Evolutionary conservation across 2,888 invertebrate genomes (phyloP).

Genomic region (Morpho achilles): DNA sequence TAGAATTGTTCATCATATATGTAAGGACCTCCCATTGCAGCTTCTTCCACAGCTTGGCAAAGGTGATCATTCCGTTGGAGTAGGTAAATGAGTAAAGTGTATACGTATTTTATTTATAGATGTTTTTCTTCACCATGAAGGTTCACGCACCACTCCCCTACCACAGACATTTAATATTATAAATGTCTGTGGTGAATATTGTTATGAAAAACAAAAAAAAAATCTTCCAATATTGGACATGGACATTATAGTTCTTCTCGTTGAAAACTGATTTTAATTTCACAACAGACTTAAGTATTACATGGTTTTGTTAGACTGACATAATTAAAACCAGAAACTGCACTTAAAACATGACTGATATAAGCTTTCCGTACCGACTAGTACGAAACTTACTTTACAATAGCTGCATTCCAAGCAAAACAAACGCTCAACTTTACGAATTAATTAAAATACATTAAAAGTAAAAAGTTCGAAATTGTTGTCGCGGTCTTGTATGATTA

Average conservation of each 20-base stretch:
- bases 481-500: background rate
- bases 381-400: slow-evolving; percentile 38
- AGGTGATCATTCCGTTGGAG: too few relatives aligned
- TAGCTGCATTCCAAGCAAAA: slow-evolving; percentile 36
- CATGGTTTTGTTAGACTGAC: slow-evolving; percentile 9
- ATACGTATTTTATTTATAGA: too few relatives aligned
- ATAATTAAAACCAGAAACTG: slow-evolving; percentile 15
- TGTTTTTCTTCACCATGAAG: too few relatives aligned
- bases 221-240: too few relatives aligned
- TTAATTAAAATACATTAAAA: slow-evolving; percentile 44
- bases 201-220: too few relatives aligned
- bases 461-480: slow-evolving; percentile 21
- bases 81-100: too few relatives aligned
- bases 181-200: too few relatives aligned
- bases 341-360: slow-evolving; percentile 10
- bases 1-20: too few relatives aligned
- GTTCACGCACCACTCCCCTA: too few relatives aligned
- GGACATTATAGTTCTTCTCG: background rate
- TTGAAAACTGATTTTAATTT: slow-evolving; percentile 10
- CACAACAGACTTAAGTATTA: slow-evolving; percentile 12
- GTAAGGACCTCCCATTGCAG: too few relatives aligned
- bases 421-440: slow-evolving; percentile 40
- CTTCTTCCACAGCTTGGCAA: too few relatives aligned
- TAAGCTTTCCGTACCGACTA: background rate
- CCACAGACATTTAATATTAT: too few relatives aligned